Evolutionary conservation across 2,113 vertebrate genomes (phyloP).

Genomic region (Paedocypris sp.): DNA sequence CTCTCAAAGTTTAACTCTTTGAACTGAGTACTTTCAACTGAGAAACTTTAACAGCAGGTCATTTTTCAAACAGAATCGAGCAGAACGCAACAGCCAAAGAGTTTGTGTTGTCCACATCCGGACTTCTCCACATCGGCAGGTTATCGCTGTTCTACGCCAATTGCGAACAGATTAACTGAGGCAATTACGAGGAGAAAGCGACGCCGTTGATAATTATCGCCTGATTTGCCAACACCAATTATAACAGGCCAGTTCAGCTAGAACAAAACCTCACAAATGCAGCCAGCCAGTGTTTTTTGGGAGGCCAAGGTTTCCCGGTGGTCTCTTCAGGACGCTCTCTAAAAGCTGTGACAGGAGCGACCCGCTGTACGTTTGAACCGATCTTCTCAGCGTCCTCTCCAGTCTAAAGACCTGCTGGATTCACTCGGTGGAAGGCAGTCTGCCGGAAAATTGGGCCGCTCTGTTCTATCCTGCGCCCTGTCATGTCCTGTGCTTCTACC

Average conservation of each 20-base stretch:
- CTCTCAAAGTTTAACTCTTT: background rate
- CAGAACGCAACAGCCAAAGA: conserved; percentile 1
- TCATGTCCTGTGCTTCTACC: conserved; percentile 46
- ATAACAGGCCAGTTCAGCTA: conserved; percentile 57
- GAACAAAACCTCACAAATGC: conserved; percentile 41
- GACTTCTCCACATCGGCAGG: conserved; percentile 60
- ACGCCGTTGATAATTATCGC: conserved; percentile 60
- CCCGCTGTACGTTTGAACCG: background rate
- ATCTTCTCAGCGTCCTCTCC: background rate
- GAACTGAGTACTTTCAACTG: background rate
- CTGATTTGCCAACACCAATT: conserved; percentile 59
- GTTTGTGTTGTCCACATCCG: conserved; percentile 39
- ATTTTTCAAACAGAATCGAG: background rate
- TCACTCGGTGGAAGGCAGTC: conserved; percentile 35
- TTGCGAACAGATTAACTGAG: conserved; percentile 70
- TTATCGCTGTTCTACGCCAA: conserved; percentile 60
- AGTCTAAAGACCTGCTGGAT: conserved; percentile 5
- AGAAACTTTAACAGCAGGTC: background rate
- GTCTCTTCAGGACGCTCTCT: no score
- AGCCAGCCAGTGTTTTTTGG: conserved; percentile 9
- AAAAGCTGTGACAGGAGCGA: no score
- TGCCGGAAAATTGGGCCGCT: conserved; percentile 63
- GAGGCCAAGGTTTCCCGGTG: background rate
- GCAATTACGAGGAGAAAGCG: conserved; percentile 68
- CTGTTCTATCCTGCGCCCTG: conserved; percentile 42